A percentile compares a stretch with the other conserved stretches of the same genome.
These are phyloP conservation scores for Ariolimax columbianus DNA, from an alignment of 2,888 invertebrate species.

Conservation along the genomic window DNA sequence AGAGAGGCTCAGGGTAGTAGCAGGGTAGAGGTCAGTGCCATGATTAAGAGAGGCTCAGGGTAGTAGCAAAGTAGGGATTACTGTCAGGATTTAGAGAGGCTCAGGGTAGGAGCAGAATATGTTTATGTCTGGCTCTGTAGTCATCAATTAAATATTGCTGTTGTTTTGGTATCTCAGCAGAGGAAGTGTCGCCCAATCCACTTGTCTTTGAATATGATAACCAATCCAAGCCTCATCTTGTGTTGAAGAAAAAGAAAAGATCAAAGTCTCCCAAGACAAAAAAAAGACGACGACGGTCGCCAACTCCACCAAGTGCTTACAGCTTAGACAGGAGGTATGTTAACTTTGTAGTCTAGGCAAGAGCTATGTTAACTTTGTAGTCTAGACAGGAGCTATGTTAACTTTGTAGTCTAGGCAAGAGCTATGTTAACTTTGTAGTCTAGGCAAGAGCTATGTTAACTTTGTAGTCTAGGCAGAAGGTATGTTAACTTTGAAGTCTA, in stretches of 20 bases:
- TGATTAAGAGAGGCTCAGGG: too few species aligned
- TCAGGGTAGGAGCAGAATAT: too few species aligned
- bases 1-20: too few species aligned
- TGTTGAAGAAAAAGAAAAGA: conserved; percentile 11
- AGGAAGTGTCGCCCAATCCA: conserved; percentile 30
- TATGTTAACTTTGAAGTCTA: conserved; percentile 47
- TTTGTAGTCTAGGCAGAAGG: background rate
- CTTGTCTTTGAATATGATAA: conserved; percentile 55
- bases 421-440: background rate
- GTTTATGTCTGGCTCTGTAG: background rate
- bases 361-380: background rate
- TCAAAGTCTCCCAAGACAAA: conserved; percentile 52
- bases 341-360: background rate
- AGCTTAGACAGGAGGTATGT: conserved; percentile 61
- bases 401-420: background rate
- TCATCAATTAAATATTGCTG: background rate
- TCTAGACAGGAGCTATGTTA: background rate
- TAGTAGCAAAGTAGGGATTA: too few species aligned
- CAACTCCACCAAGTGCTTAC: conserved; percentile 69
- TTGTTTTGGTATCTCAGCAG: background rate
- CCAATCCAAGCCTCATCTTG: conserved; percentile 36
- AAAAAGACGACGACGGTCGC: conserved; percentile 55
- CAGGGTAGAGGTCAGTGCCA: too few species aligned
- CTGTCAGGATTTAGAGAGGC: too few species aligned
- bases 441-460: background rate